Conservation (phyloP, 2,888 invertebrate genomes). For the Gari tellinella region DNA sequence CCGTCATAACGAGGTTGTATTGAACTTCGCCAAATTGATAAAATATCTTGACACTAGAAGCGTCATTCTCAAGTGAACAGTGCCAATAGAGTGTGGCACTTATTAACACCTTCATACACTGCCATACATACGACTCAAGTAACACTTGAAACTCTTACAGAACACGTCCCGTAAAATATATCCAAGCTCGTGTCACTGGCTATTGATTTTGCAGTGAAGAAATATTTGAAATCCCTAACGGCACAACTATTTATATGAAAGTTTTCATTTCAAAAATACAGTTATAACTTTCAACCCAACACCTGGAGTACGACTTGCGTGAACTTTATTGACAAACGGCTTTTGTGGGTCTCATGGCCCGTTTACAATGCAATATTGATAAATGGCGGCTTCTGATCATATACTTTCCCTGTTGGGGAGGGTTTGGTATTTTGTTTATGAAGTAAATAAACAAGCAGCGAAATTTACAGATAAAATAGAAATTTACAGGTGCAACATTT, state of each 20-base stretch:
- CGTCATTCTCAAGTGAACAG: too few species aligned
- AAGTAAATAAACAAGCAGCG: too few species aligned
- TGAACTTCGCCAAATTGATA: too few species aligned
- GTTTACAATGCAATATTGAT: not conserved
- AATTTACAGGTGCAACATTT: too few species aligned
- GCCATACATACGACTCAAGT: too few species aligned
- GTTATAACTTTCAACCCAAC: constrained; percentile 56
- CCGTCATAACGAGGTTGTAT: too few species aligned
- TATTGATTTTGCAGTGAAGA: constrained; percentile 37
- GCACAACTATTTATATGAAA: constrained; percentile 58
- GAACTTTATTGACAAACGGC: constrained; percentile 52
- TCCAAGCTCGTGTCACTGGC: constrained; percentile 40
- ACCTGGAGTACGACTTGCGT: constrained; percentile 47
- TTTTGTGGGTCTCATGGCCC: constrained; percentile 11
- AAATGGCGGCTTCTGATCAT: not conserved
- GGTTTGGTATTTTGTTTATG: too few species aligned
- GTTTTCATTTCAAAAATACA: constrained; percentile 42
- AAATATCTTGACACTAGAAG: too few species aligned
- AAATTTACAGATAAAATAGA: too few species aligned
- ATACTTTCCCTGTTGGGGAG: too few species aligned
- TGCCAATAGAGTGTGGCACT: too few species aligned
- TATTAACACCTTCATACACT: too few species aligned
- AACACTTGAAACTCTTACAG: constrained; percentile 29
- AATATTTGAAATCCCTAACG: constrained; percentile 53
- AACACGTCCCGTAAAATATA: constrained; percentile 54